These are phyloP conservation scores for Psilopogon haemacephalus DNA, from an alignment of 2,113 vertebrate species.

Conservation along the genomic window DNA sequence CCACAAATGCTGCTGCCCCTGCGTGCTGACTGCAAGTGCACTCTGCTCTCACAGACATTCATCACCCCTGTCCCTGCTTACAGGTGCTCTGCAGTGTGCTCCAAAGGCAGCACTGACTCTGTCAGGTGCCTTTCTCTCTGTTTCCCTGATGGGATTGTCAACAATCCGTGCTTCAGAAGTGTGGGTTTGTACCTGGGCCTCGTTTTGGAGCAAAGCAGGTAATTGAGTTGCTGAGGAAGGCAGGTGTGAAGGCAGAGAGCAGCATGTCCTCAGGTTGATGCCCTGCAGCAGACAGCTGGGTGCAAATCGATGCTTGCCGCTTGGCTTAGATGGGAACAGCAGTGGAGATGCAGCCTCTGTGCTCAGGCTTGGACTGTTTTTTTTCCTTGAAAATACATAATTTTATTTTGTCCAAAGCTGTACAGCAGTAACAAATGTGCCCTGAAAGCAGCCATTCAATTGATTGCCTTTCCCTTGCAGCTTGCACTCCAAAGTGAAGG, in stretches of 20 bases:
- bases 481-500: neutral
- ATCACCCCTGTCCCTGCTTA: neutral
- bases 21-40: neutral
- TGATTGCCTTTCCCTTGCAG: neutral
- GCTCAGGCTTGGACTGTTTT: neutral
- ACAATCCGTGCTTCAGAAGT: neutral
- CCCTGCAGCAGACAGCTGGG: neutral
- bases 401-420: neutral
- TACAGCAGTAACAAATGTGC: neutral
- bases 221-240: neutral
- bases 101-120: neutral
- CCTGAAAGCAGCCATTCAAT: neutral
- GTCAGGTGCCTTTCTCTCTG: neutral
- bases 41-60: neutral
- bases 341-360: neutral
- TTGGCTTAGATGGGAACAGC: neutral
- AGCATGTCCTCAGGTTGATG: neutral
- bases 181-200: neutral
- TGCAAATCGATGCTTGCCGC: neutral
- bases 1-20: fast-evolving
- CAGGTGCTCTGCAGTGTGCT: fast-evolving
- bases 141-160: neutral
- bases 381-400: neutral
- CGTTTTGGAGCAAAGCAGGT: neutral
- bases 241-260: neutral